Evolutionary conservation across 2,113 vertebrate genomes (phyloP), one percentile per base, ranked within the genome.

Genomic region (Dipodomys ordii): DNA sequence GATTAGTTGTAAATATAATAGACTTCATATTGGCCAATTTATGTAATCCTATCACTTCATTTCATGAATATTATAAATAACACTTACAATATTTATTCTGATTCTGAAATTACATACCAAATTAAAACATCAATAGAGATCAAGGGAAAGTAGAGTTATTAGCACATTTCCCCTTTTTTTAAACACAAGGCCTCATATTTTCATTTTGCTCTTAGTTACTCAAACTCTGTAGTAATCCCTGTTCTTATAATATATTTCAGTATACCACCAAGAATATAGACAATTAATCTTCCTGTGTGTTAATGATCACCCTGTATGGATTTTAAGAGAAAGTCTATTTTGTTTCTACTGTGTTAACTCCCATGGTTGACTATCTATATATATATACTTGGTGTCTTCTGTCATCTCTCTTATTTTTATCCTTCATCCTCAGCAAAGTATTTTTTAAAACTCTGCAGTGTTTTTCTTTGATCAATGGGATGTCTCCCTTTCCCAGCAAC

Each of bases 381-480:
- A 80, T 22, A 60, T 57, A 19, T 30, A 35, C 8, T 64, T 81
- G n/a, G 28, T 96, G 25, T 6, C 35, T 71, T 91, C 82, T 86
- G 72, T 62, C 10, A 4, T 69, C 12, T 82, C n/a, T 89, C 77
- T 92, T 93, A 71, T 80, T 88, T 95, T 95, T 53, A 93, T 97
- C n/a, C 3, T 57, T 23, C 27, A 12, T 4, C 1, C 46, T 25
- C 64, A 85, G 79, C 77, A 80, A 73, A 81, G 3, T 46, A 74
- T 11, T 32, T n/a, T 84, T 46, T 92, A 44, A 79, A 67, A 93
- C 7, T 12, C 94, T 60, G 9, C 76, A 44, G 8, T 95, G 9
- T 96, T 97, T 96, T 62, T 96, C 2, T 60, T 93, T 94, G 86
- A 96, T 94, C 94, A 95, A 73, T 93, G 84, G 94, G 77, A 81